These are phyloP conservation scores for Microcebus murinus DNA, from an alignment of 2,113 vertebrate genomes.

Conservation along the genomic window DNA sequence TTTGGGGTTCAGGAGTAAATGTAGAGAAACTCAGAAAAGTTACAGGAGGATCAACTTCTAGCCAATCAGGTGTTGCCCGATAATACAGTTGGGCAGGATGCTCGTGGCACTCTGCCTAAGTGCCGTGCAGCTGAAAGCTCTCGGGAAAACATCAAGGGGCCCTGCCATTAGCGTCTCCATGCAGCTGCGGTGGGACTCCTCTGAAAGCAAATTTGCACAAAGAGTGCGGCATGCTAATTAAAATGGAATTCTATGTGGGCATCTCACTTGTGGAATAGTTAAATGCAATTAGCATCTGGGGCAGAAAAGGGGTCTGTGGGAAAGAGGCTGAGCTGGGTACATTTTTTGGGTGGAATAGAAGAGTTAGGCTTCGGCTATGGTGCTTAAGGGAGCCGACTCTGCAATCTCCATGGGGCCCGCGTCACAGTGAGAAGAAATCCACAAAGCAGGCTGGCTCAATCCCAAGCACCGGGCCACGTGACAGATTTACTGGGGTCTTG, in stretches of 20 bases:
- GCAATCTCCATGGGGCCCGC: background rate
- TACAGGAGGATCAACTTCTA: slow-evolving; percentile 48
- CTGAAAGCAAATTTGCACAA: slow-evolving; percentile 51
- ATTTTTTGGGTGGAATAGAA: background rate
- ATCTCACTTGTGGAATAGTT: slow-evolving; percentile 65
- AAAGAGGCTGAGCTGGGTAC: background rate
- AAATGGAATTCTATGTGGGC: slow-evolving; percentile 66
- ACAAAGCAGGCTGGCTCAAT: background rate
- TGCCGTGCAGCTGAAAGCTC: slow-evolving; percentile 72
- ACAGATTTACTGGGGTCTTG: background rate
- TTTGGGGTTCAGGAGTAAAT: slow-evolving; percentile 55
- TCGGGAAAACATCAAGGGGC: slow-evolving; percentile 64
- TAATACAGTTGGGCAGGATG: slow-evolving; percentile 10
- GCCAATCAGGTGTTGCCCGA: background rate
- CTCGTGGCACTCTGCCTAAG: slow-evolving; percentile 23
- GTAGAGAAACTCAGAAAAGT: slow-evolving; percentile 45
- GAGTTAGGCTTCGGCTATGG: background rate
- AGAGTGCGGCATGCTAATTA: slow-evolving; percentile 63
- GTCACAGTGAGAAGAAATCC: background rate
- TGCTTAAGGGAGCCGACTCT: slow-evolving; percentile 8
- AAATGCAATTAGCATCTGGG: slow-evolving; percentile 50
- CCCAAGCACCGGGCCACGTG: background rate
- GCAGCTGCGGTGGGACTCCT: slow-evolving; percentile 55
- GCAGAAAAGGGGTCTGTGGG: slow-evolving; percentile 25
- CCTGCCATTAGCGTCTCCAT: slow-evolving; percentile 62